Conservation (phyloP, 2,888 invertebrate species). For the Platycheirus albimanus region DNA sequence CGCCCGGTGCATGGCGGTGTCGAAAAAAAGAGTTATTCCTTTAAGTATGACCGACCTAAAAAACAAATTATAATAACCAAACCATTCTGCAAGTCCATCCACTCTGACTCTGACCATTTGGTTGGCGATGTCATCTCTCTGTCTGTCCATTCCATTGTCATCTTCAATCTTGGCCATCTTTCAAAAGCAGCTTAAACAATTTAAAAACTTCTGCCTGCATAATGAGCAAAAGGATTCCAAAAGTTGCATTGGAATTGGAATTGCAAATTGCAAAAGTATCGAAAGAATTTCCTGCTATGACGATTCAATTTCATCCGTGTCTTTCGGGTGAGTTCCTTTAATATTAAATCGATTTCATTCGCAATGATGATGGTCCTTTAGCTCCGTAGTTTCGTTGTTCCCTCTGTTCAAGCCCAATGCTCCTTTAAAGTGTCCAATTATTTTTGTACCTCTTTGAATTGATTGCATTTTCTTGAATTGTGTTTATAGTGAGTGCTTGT, state of each 20-base stretch:
- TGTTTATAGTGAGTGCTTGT: background rate
- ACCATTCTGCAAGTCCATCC: background rate
- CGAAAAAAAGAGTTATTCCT: background rate
- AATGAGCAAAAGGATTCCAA: slow-evolving; percentile 60
- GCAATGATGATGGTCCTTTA: too few species aligned
- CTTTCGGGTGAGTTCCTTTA: slow-evolving; percentile 41
- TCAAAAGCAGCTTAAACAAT: slow-evolving; percentile 23
- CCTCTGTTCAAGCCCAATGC: background rate
- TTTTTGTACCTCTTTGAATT: slow-evolving; percentile 47
- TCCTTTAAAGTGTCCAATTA: slow-evolving; percentile 53
- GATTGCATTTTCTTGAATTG: slow-evolving; percentile 48
- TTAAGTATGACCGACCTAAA: background rate
- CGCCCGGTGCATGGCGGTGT: slow-evolving; percentile 1
- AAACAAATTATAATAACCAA: slow-evolving; percentile 35
- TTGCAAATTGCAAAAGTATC: slow-evolving; percentile 66
- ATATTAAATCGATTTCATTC: slow-evolving; percentile 57
- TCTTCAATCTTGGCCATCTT: slow-evolving; percentile 41
- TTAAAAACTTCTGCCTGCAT: slow-evolving; percentile 42
- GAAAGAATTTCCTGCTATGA: slow-evolving; percentile 45
- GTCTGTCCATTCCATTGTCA: slow-evolving; percentile 37
- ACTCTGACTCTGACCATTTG: slow-evolving; percentile 22
- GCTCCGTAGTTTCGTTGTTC: too few species aligned
- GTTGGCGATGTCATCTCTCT: slow-evolving; percentile 32
- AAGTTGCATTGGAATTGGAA: slow-evolving; percentile 68
- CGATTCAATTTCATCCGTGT: slow-evolving; percentile 46